Base-by-base conservation (phyloP, 2,797 vertebrate species). In the Anas acuta region DNA sequence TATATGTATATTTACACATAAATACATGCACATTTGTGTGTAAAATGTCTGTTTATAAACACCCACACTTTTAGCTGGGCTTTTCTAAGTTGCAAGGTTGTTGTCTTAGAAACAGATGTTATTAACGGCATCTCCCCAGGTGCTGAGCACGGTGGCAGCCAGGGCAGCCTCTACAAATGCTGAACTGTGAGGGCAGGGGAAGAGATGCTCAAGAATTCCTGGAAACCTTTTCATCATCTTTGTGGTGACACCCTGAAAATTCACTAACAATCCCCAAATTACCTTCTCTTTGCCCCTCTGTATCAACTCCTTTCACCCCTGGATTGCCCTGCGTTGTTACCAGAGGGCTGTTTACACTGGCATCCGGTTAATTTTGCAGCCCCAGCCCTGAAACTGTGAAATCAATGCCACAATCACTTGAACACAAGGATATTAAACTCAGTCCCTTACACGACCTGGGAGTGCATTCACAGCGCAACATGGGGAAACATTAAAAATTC, bases 1-100 rank as follows among this genome's bases (percentile, higher is more conserved):
- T 70, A 49, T 37, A 21, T 56, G 11, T 51, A 25, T 14, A 51
- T 49, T 49, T 13, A 49, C 49, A 49, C 64, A 58, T 4, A 71
- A 64, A 49, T 39, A 21, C 64, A 53, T 37, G 16, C 22, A 37
- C 73, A 87, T 89, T 86, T 85, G 71, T 43, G 47, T 33, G n/a
- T 49, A 28, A 79, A 91, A 56, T 12, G 49, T 67, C 57, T 93
- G 94, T 94, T 92, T 87, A 92, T 95, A 96, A 96, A 95, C 86
- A 94, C 1, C 3, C 61, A 61, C 65, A 19, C 57, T 94, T 91
- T 84, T 43, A 94, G 64, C 84, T 91, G 71, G 74, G 14, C 84
- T 83, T 90, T 90, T 47, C 87, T 32, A 77, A 76, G 54, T 58
- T 7, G 4, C 95, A 93, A 94, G 91, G 93, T 94, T 89, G 95